A percentile compares a stretch with the other conserved stretches of the same genome.
These are phyloP conservation scores for Spodoptera picta DNA, from an alignment of 2,888 invertebrate species.

Conservation along the genomic window DNA sequence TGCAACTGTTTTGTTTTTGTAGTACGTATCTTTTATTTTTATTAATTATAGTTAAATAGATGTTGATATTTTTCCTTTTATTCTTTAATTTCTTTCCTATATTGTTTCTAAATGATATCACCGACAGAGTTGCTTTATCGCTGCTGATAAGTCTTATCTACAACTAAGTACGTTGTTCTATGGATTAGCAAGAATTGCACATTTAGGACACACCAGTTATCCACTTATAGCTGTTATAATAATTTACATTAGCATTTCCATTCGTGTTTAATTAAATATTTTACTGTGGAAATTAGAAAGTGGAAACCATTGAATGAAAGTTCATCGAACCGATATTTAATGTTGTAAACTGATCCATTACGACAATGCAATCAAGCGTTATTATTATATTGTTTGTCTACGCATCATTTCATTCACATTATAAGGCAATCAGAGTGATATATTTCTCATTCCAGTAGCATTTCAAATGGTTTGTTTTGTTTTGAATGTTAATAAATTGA, in stretches of 20 bases:
- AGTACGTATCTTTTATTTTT: constrained; percentile 72
- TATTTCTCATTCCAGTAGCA: constrained; percentile 2
- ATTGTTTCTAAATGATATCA: constrained; percentile 74
- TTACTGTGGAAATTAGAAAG: constrained; percentile 1
- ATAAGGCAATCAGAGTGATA: constrained; percentile 12
- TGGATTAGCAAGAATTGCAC: constrained; percentile 72
- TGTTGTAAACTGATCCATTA: constrained; percentile 18
- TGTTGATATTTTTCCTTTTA: constrained; percentile 53
- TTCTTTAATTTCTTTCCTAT: constrained; percentile 50
- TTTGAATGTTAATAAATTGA: constrained; percentile 34
- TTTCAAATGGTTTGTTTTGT: constrained; percentile 24
- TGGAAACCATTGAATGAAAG: constrained; percentile 35
- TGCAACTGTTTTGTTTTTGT: constrained; percentile 75
- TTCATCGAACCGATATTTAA: constrained; percentile 41
- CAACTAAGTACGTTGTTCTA: constrained; percentile 63
- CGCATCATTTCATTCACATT: constrained; percentile 24
- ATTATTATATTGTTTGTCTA: constrained; percentile 22
- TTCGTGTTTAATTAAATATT: constrained; percentile 8
- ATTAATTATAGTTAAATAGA: constrained; percentile 56
- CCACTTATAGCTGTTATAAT: constrained; percentile 9
- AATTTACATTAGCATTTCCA: not conserved
- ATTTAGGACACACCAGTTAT: constrained; percentile 59
- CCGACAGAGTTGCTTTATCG: constrained; percentile 85
- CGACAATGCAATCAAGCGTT: constrained; percentile 33
- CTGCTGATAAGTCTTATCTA: constrained; percentile 81